Conservation (phyloP, 2,113 vertebrate genomes). For the Alaudala cheleensis region DNA sequence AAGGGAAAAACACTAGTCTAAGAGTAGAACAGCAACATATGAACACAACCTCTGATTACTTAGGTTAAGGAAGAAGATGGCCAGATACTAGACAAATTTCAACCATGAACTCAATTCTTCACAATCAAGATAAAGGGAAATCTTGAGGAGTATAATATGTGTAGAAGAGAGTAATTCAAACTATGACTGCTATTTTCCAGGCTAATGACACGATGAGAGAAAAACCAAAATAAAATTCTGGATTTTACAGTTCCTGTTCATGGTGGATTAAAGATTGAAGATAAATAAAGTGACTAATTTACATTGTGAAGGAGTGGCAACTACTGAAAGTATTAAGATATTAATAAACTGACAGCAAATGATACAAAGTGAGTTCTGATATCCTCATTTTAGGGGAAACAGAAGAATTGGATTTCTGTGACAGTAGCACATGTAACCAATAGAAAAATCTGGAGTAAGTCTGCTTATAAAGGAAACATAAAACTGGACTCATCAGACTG, state of each 20-base stretch:
- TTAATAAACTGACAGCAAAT: background rate
- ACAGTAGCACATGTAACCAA: background rate
- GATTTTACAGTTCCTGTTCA: background rate
- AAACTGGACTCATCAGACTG: background rate
- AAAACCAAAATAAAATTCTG: background rate
- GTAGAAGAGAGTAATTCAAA: background rate
- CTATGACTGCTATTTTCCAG: background rate
- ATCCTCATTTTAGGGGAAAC: background rate
- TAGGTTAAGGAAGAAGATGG: background rate
- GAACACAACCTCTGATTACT: background rate
- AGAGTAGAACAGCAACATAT: background rate
- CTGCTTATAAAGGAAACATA: background rate
- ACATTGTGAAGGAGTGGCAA: background rate
- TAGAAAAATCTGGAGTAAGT: background rate
- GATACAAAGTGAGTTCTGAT: background rate
- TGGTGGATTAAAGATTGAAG: background rate
- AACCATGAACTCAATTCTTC: background rate
- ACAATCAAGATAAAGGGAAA: background rate
- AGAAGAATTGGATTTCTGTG: background rate
- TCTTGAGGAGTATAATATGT: background rate
- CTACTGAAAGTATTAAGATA: background rate
- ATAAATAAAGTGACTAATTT: background rate
- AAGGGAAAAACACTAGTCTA: background rate
- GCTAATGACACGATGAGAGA: background rate
- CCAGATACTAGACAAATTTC: background rate